Conservation (phyloP, 2,888 invertebrate genomes). For the Omphaloscelis lunosa region DNA sequence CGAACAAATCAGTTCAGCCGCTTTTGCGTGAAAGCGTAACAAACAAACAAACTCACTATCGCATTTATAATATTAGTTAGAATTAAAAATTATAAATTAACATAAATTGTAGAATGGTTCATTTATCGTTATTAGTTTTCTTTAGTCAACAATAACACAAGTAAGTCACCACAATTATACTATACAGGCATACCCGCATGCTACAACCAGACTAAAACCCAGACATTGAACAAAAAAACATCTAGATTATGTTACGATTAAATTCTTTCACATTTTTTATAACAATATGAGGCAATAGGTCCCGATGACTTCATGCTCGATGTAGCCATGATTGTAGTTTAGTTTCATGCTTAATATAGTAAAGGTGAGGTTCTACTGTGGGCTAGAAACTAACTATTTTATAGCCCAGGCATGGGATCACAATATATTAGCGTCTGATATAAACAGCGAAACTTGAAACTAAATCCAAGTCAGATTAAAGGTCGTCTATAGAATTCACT, state of each 20-base stretch:
- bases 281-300: constrained; percentile 47
- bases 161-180: not conserved
- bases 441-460: not conserved
- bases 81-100: too few species aligned
- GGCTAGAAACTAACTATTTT: not conserved
- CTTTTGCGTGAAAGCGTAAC: too few species aligned
- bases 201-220: constrained; percentile 3
- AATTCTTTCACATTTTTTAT: constrained; percentile 65
- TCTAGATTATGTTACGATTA: constrained; percentile 45
- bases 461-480: not conserved
- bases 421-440: not conserved
- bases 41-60: too few species aligned
- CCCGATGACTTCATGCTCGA: constrained; percentile 50
- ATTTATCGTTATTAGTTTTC: not conserved
- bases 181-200: not conserved
- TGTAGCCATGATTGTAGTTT: constrained; percentile 12
- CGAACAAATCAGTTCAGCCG: too few species aligned
- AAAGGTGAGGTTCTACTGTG: not conserved
- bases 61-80: too few species aligned
- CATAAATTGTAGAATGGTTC: not conserved
- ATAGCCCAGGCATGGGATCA: not conserved
- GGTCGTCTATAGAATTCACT: not conserved
- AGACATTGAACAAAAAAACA: constrained; percentile 61
- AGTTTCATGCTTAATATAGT: constrained; percentile 20
- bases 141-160: not conserved